Percentiles rank a stretch among this genome's conserved stretches.
These are phyloP conservation scores for Drosophila nr. perissopoda DNA, from an alignment of 2,888 invertebrate species.

Conservation along the genomic window DNA sequence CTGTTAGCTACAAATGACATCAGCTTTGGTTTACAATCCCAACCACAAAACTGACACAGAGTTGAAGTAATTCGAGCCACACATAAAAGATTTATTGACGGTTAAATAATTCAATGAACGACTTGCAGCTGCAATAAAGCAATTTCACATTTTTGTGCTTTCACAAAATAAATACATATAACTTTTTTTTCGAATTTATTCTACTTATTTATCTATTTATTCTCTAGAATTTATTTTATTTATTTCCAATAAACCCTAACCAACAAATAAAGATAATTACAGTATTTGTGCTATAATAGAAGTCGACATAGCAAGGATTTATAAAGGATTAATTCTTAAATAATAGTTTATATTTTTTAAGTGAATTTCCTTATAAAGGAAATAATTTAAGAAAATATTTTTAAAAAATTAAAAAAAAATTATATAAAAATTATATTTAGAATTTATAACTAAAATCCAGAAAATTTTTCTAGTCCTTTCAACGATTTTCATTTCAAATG, in stretches of 20 bases:
- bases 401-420: too few relatives aligned
- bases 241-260: too few relatives aligned
- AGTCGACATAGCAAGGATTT: too few relatives aligned
- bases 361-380: background rate
- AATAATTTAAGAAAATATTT: background rate
- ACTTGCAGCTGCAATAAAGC: conserved; percentile 22
- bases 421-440: too few relatives aligned
- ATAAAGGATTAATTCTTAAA: too few relatives aligned
- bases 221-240: background rate
- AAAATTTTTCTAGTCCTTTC: background rate
- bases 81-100: conserved; percentile 9
- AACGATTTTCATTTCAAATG: background rate
- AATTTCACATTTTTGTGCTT: conserved; percentile 3
- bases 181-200: background rate
- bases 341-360: too few relatives aligned
- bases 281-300: too few relatives aligned
- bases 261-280: too few relatives aligned
- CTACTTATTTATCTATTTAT: background rate
- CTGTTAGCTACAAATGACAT: conserved; percentile 66
- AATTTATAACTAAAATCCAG: background rate
- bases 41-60: conserved; percentile 25
- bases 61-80: background rate
- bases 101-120: conserved; percentile 18
- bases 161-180: background rate
- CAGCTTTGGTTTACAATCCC: conserved; percentile 45